Base-by-base conservation (phyloP, 2,113 vertebrate species). In the Crypturellus undulatus region DNA sequence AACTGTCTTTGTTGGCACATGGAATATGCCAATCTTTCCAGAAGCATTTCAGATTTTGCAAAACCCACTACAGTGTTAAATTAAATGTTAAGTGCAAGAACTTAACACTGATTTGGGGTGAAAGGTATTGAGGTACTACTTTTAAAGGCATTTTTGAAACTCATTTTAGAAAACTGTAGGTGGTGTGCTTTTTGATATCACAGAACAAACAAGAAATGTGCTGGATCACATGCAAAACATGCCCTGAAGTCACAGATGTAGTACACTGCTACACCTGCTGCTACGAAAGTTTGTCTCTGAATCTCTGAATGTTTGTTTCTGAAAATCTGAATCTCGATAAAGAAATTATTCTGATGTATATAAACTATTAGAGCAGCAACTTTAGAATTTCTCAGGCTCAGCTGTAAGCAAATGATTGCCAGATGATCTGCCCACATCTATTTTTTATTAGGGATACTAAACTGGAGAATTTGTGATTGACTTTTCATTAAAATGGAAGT, bases 251-350 rank as follows among this genome's bases (percentile, higher is more conserved):
- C 96, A 60, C 70, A 25, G 90, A 85, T 69, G 68, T 83, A 54
- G 34, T 13, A 25, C 8, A 45, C 11, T 79, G n/a, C 77, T 83
- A 56, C 21, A 47, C 49, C 77, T 91, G 65, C n/a, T 94, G 68
- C 28, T 69, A n/a, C 72, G 63, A 84, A 95, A 91, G 84, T 76
- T 76, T 89, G 12, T 60, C 63, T 79, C 51, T 86, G 45, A 90
- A 65, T 56, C 21, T 73, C 56, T 43, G 36, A 93, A 88, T 19
- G 59, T 81, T 14, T 91, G 59, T 79, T 14, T 91, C 89, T 94
- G 80, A 94, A 96, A 97, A 93, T 86, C 54, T 95, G 72, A 96
- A 87, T 95, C 63, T 64, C 94, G 94, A 90, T 94, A 97, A 97
- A 94, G 76, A 95, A 96, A 95, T 96, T 95, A 95, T 86, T 95